Percentiles rank a stretch among this genome's conserved stretches.
Evolutionary conservation across 2,113 vertebrate species (phyloP).

Genomic region (Ptyas mucosa): DNA sequence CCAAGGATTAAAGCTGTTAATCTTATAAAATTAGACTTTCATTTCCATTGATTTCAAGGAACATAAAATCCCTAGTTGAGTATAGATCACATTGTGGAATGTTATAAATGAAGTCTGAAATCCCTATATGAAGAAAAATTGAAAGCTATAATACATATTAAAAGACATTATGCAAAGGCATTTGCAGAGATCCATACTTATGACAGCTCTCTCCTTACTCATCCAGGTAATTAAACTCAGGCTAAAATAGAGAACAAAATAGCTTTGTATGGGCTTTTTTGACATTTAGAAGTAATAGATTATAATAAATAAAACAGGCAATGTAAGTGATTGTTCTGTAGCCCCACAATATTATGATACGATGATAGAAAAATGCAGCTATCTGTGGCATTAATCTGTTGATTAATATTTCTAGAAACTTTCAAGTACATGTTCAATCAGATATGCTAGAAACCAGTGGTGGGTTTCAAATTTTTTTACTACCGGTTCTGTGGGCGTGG

Average conservation of each 20-base stretch:
- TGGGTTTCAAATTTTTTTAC: no score
- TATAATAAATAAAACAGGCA: neutral
- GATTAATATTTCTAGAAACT: neutral
- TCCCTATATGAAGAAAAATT: slow-evolving; percentile 19
- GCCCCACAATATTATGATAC: neutral
- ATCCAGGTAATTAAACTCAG: slow-evolving; percentile 23
- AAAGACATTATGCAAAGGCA: slow-evolving; percentile 24
- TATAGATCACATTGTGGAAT: neutral
- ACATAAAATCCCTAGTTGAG: slow-evolving; percentile 20
- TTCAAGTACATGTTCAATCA: neutral
- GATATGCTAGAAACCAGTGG: neutral
- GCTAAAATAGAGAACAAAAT: neutral
- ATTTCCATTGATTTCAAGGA: slow-evolving; percentile 32
- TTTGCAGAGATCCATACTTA: neutral
- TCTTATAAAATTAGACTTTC: slow-evolving; percentile 34
- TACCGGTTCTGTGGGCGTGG: no score
- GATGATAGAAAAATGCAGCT: neutral
- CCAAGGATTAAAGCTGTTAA: neutral
- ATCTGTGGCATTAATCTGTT: neutral
- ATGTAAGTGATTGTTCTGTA: neutral
- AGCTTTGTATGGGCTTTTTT: neutral
- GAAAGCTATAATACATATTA: slow-evolving; percentile 30
- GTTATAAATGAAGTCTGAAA: slow-evolving; percentile 41
- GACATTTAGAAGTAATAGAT: neutral
- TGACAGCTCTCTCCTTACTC: neutral